A percentile compares a stretch with the other conserved stretches of the same genome.
Evolutionary conservation across 2,797 vertebrate species (phyloP).

Genomic region (Hydrolagus colliei): DNA sequence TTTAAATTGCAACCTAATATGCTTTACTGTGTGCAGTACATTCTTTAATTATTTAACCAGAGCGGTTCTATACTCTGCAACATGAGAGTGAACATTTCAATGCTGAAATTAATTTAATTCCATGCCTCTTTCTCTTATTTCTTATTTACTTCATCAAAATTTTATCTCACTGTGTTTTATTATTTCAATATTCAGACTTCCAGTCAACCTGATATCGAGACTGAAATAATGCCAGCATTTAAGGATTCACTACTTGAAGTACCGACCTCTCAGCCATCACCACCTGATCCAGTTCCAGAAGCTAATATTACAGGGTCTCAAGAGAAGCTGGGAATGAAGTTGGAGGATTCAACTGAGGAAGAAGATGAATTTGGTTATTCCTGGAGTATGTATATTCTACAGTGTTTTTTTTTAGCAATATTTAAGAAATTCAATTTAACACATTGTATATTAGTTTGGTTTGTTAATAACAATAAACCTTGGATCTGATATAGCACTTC

Average conservation of each 20-base stretch:
- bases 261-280: conserved; percentile 61
- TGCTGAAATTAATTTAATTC: neutral
- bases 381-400: conserved; percentile 76
- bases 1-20: conserved; percentile 3
- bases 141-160: neutral
- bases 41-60: neutral
- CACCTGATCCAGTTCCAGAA: conserved; percentile 51
- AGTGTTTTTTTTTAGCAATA: neutral
- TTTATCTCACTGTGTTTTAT: neutral
- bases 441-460: neutral
- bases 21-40: neutral
- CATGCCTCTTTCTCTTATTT: neutral
- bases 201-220: conserved; percentile 58
- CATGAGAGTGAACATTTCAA: conserved; percentile 1
- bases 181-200: conserved; percentile 55
- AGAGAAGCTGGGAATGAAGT: conserved; percentile 41
- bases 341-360: conserved; percentile 49
- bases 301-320: conserved; percentile 52
- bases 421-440: neutral
- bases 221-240: conserved; percentile 58
- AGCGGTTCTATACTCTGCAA: neutral
- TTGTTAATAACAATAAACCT: neutral
- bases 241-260: conserved; percentile 38
- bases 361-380: conserved; percentile 87
- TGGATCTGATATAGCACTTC: too few relatives aligned